These are phyloP conservation scores for Varanus komodoensis DNA, from an alignment of 2,113 vertebrate species.

Conservation along the genomic window DNA sequence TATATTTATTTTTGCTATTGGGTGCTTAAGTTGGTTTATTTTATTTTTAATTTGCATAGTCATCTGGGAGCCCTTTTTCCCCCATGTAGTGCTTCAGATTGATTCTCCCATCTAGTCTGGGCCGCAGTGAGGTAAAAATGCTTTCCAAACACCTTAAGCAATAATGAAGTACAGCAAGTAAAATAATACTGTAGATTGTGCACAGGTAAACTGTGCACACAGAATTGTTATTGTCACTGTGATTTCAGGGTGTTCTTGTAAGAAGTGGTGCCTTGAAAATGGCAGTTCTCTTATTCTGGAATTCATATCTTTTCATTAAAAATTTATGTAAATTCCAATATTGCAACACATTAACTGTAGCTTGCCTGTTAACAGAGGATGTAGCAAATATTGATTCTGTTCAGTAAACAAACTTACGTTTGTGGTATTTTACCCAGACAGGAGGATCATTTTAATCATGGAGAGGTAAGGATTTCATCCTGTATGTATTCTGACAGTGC, in stretches of 20 bases:
- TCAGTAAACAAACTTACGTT: background rate
- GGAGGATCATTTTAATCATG: constrained; percentile 15
- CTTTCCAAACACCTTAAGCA: background rate
- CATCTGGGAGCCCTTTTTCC: background rate
- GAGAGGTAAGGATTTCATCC: constrained; percentile 35
- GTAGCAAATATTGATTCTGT: background rate
- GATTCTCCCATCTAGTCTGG: background rate
- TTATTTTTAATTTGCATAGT: background rate
- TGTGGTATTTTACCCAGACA: constrained; percentile 16
- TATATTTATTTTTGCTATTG: background rate
- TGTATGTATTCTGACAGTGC: background rate
- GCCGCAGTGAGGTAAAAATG: background rate
- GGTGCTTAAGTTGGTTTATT: background rate
- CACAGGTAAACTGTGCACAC: background rate
- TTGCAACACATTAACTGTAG: background rate
- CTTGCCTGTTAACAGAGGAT: background rate
- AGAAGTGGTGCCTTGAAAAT: background rate
- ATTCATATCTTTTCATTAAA: background rate
- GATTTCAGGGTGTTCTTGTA: background rate
- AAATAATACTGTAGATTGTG: background rate
- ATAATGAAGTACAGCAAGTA: background rate
- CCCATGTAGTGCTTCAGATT: background rate
- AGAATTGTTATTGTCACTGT: background rate
- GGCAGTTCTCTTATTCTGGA: background rate
- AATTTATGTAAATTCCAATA: background rate